phyloP scores from a whole-genome alignment of 2,888 invertebrate species.

The Harpagoxenus sublaevis region DNA sequence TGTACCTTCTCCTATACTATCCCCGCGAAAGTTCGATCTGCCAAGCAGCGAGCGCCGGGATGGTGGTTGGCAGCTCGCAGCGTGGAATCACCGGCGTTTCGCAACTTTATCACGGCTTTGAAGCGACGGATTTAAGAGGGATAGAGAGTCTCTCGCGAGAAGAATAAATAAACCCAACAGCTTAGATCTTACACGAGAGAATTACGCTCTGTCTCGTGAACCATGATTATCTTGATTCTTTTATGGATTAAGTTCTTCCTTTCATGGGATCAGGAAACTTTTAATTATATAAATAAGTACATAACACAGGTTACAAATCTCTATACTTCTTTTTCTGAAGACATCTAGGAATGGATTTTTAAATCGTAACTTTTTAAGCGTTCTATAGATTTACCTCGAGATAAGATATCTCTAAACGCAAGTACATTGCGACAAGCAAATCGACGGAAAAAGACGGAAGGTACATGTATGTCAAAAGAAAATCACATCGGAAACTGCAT shows the following conservation, averaged over 20 bases:
- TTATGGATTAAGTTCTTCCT: background rate
- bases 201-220: background rate
- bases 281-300: background rate
- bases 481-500: conserved; percentile 50
- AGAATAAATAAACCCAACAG: conserved; percentile 11
- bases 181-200: background rate
- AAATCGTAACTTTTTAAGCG: background rate
- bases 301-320: background rate
- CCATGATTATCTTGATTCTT: background rate
- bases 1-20: background rate
- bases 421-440: background rate
- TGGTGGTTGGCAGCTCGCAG: conserved; percentile 30
- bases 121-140: conserved; percentile 3
- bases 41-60: conserved; percentile 44
- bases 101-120: conserved; percentile 38
- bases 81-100: conserved; percentile 30
- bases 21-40: conserved; percentile 13
- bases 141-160: conserved; percentile 13
- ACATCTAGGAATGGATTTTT: background rate
- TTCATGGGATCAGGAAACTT: background rate
- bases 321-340: background rate
- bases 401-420: background rate
- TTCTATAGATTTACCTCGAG: background rate
- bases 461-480: background rate
- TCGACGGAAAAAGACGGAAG: background rate